Conservation (phyloP, 2,888 invertebrate genomes). For the Chironomus tentans region DNA sequence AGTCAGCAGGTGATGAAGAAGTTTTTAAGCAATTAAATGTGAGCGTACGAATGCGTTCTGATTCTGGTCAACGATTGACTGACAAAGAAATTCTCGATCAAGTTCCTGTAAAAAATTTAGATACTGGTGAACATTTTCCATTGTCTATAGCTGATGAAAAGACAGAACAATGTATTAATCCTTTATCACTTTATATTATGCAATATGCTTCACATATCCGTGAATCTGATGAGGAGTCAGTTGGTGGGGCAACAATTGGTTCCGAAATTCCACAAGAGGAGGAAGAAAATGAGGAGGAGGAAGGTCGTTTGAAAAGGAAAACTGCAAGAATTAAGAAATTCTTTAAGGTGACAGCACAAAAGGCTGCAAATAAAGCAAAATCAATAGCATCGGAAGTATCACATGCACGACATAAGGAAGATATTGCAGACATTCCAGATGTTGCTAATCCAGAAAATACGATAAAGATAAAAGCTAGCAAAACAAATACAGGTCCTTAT, state of each 20-base stretch:
- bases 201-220: conserved; percentile 72
- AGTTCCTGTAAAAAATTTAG: conserved; percentile 73
- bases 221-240: conserved; percentile 69
- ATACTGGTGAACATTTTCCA: conserved; percentile 85
- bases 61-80: conserved; percentile 76
- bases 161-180: conserved; percentile 84
- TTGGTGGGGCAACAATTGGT: conserved; percentile 48
- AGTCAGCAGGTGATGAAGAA: conserved; percentile 75
- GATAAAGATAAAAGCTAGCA: conserved; percentile 86
- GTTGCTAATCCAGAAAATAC: conserved; percentile 69
- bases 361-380: conserved; percentile 84
- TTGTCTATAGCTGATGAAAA: conserved; percentile 91
- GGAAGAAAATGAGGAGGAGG: conserved; percentile 42
- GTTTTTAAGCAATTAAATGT: conserved; percentile 58
- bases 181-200: conserved; percentile 90
- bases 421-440: conserved; percentile 74
- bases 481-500: conserved; percentile 93
- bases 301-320: conserved; percentile 43
- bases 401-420: conserved; percentile 78
- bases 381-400: conserved; percentile 82
- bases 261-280: conserved; percentile 38
- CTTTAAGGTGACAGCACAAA: conserved; percentile 81
- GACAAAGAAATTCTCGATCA: conserved; percentile 91
- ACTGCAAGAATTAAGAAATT: conserved; percentile 63
- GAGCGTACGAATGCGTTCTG: conserved; percentile 71